Conservation (phyloP, 1,140 invertebrate genomes). For the Aphis craccivora region DNA sequence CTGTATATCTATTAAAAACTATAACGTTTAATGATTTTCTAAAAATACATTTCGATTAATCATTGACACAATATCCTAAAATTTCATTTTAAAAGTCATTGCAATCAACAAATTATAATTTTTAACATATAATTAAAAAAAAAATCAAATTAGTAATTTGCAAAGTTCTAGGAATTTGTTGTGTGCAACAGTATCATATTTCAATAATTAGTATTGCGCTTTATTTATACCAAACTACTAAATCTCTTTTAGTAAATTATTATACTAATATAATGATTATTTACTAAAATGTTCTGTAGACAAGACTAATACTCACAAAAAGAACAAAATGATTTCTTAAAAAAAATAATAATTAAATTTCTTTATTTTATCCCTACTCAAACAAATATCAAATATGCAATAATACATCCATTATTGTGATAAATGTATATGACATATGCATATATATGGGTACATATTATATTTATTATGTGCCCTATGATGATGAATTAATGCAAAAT, state of each 20-base stretch:
- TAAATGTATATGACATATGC: background rate
- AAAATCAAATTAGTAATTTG: background rate
- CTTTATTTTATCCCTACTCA: background rate
- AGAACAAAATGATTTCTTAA: background rate
- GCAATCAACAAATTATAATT: too few relatives aligned
- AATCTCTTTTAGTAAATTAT: background rate
- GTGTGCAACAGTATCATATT: background rate
- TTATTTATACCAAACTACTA: background rate
- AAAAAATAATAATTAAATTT: background rate
- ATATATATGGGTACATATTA: background rate
- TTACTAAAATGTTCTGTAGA: background rate
- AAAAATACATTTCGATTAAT: too few relatives aligned
- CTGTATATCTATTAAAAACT: background rate
- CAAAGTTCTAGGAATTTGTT: background rate
- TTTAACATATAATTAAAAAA: background rate
- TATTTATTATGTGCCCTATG: background rate
- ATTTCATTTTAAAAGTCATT: too few relatives aligned
- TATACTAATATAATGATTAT: background rate
- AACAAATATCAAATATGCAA: background rate
- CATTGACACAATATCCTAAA: too few relatives aligned
- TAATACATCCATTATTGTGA: background rate
- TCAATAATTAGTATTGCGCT: background rate
- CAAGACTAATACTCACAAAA: too few relatives aligned
- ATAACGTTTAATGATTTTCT: background rate
- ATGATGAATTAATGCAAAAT: background rate